A percentile compares a stretch with the other conserved stretches of the same genome.
Evolutionary conservation across 2,797 vertebrate genomes (phyloP).

Genomic region (Furcifer pardalis): DNA sequence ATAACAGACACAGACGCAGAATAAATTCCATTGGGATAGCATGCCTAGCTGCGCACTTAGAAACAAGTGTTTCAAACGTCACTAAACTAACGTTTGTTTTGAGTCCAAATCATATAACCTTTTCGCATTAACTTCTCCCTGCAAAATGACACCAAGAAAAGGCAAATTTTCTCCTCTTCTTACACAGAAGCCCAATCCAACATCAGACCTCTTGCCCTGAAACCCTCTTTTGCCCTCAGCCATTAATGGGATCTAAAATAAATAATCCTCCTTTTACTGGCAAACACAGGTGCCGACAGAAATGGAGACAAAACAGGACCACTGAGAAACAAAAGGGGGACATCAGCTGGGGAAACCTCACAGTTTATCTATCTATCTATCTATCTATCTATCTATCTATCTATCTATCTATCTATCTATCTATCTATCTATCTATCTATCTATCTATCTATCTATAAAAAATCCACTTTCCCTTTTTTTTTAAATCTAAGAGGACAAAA

Average conservation of each 20-base stretch:
- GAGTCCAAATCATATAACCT: too few relatives aligned
- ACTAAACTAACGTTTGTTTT: too few relatives aligned
- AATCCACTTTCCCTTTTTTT: too few relatives aligned
- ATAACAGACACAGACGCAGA: too few relatives aligned
- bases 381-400: too few relatives aligned
- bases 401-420: too few relatives aligned
- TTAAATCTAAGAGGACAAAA: too few relatives aligned
- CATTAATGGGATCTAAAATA: not conserved
- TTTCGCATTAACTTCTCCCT: not conserved
- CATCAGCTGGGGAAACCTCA: not conserved
- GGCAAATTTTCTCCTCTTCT: not conserved
- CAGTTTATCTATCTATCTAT: too few relatives aligned
- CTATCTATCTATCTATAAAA: too few relatives aligned
- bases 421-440: too few relatives aligned
- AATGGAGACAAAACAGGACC: not conserved
- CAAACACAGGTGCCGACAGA: not conserved
- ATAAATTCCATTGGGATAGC: not conserved
- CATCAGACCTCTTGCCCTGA: not conserved
- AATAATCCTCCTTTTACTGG: not conserved
- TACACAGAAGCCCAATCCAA: not conserved
- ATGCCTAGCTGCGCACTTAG: too few relatives aligned
- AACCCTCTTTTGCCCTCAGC: not conserved
- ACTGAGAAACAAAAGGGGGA: not conserved
- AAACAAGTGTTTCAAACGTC: not conserved
- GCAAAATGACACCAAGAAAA: not conserved